phyloP scores from a whole-genome alignment of 2,113 vertebrate genomes.

The Hypocryptadius cinnamomeus region DNA sequence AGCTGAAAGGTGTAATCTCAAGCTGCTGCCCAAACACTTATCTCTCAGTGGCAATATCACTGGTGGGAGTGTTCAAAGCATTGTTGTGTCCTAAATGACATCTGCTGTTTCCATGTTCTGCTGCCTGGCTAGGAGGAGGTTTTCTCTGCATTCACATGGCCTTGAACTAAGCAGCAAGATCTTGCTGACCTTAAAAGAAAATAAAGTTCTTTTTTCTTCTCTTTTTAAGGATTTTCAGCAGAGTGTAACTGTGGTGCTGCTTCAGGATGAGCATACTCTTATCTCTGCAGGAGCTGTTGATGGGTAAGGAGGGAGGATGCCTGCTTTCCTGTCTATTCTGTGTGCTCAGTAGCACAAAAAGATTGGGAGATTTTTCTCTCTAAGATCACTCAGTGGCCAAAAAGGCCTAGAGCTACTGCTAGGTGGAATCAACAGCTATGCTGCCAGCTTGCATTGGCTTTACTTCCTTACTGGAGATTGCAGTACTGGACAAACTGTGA shows the following conservation, averaged over 20 bases:
- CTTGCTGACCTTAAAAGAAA: not conserved
- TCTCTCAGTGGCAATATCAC: not conserved
- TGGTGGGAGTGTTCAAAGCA: not conserved
- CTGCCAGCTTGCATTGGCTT: not conserved
- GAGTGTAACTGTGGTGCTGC: slow-evolving; percentile 93
- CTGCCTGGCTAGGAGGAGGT: not conserved
- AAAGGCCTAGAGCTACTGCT: not conserved
- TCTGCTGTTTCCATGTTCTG: not conserved
- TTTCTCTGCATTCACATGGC: not conserved
- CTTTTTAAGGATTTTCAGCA: slow-evolving; percentile 87
- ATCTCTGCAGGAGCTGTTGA: slow-evolving; percentile 96
- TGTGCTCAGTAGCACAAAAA: not conserved
- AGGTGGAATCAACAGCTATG: not conserved
- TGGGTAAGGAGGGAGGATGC: slow-evolving; percentile 74
- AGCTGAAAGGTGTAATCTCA: not conserved
- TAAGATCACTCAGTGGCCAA: not conserved
- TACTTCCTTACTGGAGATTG: not conserved
- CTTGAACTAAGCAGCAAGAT: not conserved
- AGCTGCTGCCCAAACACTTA: not conserved
- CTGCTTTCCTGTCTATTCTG: not conserved
- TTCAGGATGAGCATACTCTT: slow-evolving; percentile 87
- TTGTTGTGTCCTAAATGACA: not conserved
- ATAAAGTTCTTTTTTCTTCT: not conserved
- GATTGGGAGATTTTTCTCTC: not conserved
- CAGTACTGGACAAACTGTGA: not conserved